Base-by-base conservation (phyloP, 2,888 invertebrate species). In the Busseola fusca region DNA sequence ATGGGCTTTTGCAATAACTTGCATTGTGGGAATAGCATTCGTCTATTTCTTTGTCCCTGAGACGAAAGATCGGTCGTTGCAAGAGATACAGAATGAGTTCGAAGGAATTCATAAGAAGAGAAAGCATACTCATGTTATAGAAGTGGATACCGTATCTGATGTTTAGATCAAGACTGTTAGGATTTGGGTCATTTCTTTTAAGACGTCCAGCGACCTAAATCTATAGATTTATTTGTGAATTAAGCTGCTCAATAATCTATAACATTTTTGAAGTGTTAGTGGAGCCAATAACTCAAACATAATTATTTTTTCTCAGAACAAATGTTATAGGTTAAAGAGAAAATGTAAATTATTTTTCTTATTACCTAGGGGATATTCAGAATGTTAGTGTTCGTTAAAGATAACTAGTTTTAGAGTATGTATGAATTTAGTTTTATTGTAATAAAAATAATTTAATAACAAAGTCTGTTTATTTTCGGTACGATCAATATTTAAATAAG, bases 1-100 rank as follows among this genome's bases (percentile, higher is more conserved):
- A 79, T 97, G 96, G 93, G 91, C 97, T 72, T 98, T 98, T 90
- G 96, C 96, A 1, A 89, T 95, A 0, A 95, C 96, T 40, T 97
- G 97, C 82, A 83, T 96, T 0, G 74, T 97, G 16, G 97, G 96
- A 0, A 91, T 96, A 0, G 86, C 97, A 45, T 98, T 98, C 88
- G 96, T 97, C 0, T 96, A 96, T 67, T 93, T 96, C 76, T 93
- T 96, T 64, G 96, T 98, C 0, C 97, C 98, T 0, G 98, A 98
- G 91, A 97, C 97, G 0, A 97, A 96, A 89, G 96, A 95, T 0
- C 96, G 96, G 82, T 95, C 93, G 6, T 83, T 96, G 59, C 90
- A 95, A 57, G 96, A 97, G 80, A 96, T 97, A 52, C 96, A 96
- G 74, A 90, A 94, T 72, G 94, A 96, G 73, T 93, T 97, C 45